A percentile compares a stretch with the other conserved stretches of the same genome.
Conservation (phyloP, 2,888 invertebrate genomes). For the Micropterix aruncella region DNA sequence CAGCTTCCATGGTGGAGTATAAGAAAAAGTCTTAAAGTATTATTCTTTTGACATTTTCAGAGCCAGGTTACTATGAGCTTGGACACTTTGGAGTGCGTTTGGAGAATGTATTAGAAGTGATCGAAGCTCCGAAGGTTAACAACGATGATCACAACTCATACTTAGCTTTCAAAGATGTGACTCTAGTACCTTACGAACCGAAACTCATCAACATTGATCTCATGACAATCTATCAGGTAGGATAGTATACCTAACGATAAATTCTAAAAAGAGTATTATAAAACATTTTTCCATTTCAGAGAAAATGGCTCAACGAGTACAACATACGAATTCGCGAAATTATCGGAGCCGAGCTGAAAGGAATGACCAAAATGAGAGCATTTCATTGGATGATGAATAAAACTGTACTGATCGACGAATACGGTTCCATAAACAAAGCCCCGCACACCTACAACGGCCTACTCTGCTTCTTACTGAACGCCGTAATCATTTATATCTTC, state of each 20-base stretch:
- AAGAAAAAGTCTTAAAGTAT: too few species aligned
- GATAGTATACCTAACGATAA: slow-evolving; percentile 10
- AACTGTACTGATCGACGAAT: slow-evolving; percentile 52
- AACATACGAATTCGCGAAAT: slow-evolving; percentile 56
- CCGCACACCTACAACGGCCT: too few species aligned
- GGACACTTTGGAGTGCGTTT: slow-evolving; percentile 76
- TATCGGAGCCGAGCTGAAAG: slow-evolving; percentile 62
- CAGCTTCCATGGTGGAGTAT: too few species aligned
- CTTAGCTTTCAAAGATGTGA: slow-evolving; percentile 65
- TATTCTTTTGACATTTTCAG: too few species aligned
- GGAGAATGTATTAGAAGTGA: slow-evolving; percentile 71
- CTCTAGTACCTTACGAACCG: slow-evolving; percentile 77
- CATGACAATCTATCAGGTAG: slow-evolving; percentile 69
- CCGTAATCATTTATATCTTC: too few species aligned
- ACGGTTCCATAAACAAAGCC: slow-evolving; percentile 17
- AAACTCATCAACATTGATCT: slow-evolving; percentile 67
- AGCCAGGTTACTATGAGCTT: slow-evolving; percentile 81
- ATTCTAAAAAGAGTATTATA: slow-evolving; percentile 1
- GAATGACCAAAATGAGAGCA: slow-evolving; percentile 51
- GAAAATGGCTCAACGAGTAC: slow-evolving; percentile 67
- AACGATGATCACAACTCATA: slow-evolving; percentile 23
- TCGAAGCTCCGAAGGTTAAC: slow-evolving; percentile 33
- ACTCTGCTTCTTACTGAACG: too few species aligned
- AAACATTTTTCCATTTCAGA: slow-evolving; percentile 29
- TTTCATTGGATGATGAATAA: slow-evolving; percentile 79